These are phyloP conservation scores for Rhineura floridana DNA, from an alignment of 2,113 vertebrate genomes.

Conservation along the genomic window DNA sequence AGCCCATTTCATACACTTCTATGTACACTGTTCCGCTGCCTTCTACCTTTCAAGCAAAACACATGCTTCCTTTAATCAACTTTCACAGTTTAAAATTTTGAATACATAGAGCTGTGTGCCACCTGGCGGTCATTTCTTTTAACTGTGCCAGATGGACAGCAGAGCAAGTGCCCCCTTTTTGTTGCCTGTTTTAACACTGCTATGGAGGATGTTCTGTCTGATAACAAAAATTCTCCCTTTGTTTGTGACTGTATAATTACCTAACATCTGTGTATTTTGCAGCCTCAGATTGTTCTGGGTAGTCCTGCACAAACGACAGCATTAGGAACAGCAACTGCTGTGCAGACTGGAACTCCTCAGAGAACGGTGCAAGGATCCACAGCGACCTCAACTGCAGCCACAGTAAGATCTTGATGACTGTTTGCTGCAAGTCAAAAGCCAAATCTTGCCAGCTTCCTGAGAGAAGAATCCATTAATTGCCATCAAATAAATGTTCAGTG, in stretches of 20 bases:
- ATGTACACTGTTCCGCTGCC: not conserved
- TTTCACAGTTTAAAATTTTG: not conserved
- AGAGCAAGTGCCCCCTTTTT: not conserved
- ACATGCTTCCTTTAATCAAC: slow-evolving; percentile 22
- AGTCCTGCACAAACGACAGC: slow-evolving; percentile 81
- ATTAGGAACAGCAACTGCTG: slow-evolving; percentile 80
- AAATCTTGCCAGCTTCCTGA: not conserved
- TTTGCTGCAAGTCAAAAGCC: not conserved
- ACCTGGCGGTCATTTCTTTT: slow-evolving; percentile 62
- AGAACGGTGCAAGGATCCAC: slow-evolving; percentile 82
- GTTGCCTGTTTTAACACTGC: not conserved
- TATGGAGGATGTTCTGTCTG: not conserved
- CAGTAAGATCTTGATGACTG: slow-evolving; percentile 77
- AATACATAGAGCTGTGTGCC: slow-evolving; percentile 60
- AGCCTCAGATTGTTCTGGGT: slow-evolving; percentile 90
- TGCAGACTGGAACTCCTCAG: slow-evolving; percentile 88
- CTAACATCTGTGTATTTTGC: slow-evolving; percentile 44
- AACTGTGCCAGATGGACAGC: not conserved
- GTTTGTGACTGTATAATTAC: not conserved
- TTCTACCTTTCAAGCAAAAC: slow-evolving; percentile 31
- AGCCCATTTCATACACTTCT: not conserved
- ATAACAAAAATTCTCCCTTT: not conserved
- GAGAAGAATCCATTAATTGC: not conserved
- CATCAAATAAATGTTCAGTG: not conserved
- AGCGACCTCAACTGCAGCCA: slow-evolving; percentile 80